These are phyloP conservation scores for Leptoteleia sp. DNA, from an alignment of 1,140 invertebrate genomes.

Conservation along the genomic window DNA sequence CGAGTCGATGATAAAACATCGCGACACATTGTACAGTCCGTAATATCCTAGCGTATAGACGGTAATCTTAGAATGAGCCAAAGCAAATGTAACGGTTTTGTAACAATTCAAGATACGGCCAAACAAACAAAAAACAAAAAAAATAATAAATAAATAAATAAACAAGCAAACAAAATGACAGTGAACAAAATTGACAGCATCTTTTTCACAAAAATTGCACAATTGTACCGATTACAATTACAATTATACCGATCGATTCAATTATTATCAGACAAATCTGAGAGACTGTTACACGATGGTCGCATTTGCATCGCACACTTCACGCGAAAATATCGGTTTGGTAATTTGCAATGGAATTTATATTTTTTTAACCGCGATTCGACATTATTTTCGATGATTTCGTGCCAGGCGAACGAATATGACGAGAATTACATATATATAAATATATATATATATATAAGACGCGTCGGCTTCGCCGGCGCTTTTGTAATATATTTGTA, in stretches of 20 bases:
- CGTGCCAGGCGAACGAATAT: not conserved
- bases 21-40: conserved; percentile 47
- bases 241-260: conserved; percentile 11
- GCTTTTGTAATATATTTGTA: conserved; percentile 80
- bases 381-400: conserved; percentile 22
- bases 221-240: no score
- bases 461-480: conserved; percentile 22
- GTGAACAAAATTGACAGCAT: not conserved
- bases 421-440: conserved; percentile 29
- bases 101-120: conserved; percentile 6
- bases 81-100: conserved; percentile 24
- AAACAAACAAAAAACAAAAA: not conserved
- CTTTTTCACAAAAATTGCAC: conserved; percentile 11
- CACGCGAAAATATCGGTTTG: conserved; percentile 38
- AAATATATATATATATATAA: conserved; percentile 43
- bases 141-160: no score
- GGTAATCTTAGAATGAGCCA: conserved; percentile 30
- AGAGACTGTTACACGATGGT: conserved; percentile 25
- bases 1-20: conserved; percentile 41
- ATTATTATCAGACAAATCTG: conserved; percentile 13
- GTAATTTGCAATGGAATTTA: conserved; percentile 51
- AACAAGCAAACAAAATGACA: not conserved
- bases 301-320: conserved; percentile 9
- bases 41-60: conserved; percentile 51
- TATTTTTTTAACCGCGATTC: conserved; percentile 49